Evolutionary conservation across 2,888 invertebrate species (phyloP), one percentile per base, ranked within the genome.

Genomic region (Terebella lapidaria): DNA sequence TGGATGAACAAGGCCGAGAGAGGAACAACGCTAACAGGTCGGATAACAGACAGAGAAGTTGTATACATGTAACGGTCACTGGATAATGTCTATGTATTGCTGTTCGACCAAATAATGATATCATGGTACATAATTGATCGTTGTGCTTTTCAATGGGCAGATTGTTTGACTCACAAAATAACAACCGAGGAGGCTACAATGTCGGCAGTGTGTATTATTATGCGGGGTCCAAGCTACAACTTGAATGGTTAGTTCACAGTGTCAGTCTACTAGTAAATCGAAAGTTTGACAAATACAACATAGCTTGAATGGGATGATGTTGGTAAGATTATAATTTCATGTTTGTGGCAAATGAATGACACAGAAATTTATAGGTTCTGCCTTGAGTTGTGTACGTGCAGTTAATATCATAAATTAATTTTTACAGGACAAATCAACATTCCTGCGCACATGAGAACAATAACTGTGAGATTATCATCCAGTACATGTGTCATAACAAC

Each of bases 101-200:
- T 35, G n/a, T 35, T 15, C n/a, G n/a, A 35, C n/a, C n/a, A 35
- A 35, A 35, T 15, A 35, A 10, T 15, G n/a, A 35, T 35, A 35
- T 35, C 10, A 10, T 15, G 42, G 10, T 35, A 15, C 42, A 35
- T 35, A n/a, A 15, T n/a, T 35, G 10, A 15, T 35, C n/a, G 10
- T n/a, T n/a, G n/a, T n/a, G n/a, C n/a, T n/a, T n/a, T n/a, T n/a
- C n/a, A n/a, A n/a, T n/a, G n/a, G n/a, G n/a, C 70, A 79, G 81
- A 64, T 56, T 79, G 60, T 80, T 79, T 70, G 76, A 81, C 66
- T 79, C 80, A 0, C 78, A 81, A 69, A 81, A 81, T 66, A 81
- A 80, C 61, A 67, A 75, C 55, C 67, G 79, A 61, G 81, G 80
- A 2, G 81, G 80, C 3, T 80, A 81, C 66, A 80, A 79, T 70